These are phyloP conservation scores for Synanthedon formicaeformis DNA, from an alignment of 2,888 invertebrate species.

Conservation along the genomic window DNA sequence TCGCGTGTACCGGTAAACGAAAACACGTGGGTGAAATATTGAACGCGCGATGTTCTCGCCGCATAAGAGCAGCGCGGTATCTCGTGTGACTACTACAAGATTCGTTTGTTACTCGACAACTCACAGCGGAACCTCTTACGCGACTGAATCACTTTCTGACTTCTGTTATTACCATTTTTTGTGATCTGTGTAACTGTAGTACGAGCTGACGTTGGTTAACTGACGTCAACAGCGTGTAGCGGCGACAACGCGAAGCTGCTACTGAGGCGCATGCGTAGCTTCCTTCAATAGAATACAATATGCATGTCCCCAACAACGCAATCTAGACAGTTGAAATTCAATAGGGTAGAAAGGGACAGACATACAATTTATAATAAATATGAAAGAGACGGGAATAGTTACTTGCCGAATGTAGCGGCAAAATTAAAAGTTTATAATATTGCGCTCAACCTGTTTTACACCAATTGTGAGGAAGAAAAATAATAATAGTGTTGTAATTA, in stretches of 20 bases:
- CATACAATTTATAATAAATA: too few species aligned
- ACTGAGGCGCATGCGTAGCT: constrained; percentile 5
- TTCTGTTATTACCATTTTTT: constrained; percentile 47
- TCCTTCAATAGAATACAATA: not conserved
- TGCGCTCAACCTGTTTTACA: too few species aligned
- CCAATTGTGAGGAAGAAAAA: too few species aligned
- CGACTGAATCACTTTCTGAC: constrained; percentile 57
- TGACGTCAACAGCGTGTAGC: constrained; percentile 24
- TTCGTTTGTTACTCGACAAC: constrained; percentile 18
- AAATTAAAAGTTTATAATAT: too few species aligned
- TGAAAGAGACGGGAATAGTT: too few species aligned
- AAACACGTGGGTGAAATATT: constrained; percentile 9
- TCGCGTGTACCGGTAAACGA: constrained; percentile 35
- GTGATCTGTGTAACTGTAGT: constrained; percentile 40
- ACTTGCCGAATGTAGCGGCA: too few species aligned
- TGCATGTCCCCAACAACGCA: too few species aligned
- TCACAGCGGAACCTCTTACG: constrained; percentile 35
- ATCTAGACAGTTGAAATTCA: too few species aligned
- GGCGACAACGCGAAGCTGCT: constrained; percentile 22
- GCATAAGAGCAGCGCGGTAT: constrained; percentile 21
- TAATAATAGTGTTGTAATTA: too few species aligned
- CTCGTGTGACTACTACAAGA: constrained; percentile 7
- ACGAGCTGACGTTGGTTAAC: constrained; percentile 19
- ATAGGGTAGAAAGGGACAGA: too few species aligned
- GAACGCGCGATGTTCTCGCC: not conserved